Evolutionary conservation across 2,888 invertebrate species (phyloP).

Genomic region (Mechanitis mazaeus): DNA sequence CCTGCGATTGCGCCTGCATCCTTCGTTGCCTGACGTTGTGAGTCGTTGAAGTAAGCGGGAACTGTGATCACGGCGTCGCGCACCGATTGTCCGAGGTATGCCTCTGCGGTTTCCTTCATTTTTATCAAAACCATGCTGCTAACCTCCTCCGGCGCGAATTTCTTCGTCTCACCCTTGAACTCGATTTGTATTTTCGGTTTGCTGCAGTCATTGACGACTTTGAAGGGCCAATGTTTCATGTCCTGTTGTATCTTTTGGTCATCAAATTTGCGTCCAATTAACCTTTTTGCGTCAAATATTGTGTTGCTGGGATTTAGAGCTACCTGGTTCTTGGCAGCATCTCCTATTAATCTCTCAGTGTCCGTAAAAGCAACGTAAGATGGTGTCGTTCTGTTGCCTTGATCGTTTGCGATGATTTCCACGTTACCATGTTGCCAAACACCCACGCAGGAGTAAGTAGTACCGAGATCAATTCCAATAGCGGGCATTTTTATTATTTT

Average conservation of each 20-base stretch:
- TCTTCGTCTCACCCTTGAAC: constrained; percentile 44
- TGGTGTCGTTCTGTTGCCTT: constrained; percentile 54
- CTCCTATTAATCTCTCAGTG: too few species aligned
- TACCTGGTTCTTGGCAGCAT: too few species aligned
- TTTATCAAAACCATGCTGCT: constrained; percentile 46
- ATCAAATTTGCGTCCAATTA: constrained; percentile 54
- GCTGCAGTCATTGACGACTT: constrained; percentile 49
- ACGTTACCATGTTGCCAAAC: constrained; percentile 51
- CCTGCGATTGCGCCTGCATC: constrained; percentile 53
- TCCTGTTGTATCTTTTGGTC: constrained; percentile 55
- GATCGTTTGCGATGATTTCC: constrained; percentile 56
- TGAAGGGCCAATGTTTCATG: constrained; percentile 50
- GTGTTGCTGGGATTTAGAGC: constrained; percentile 52
- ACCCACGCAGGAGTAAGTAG: constrained; percentile 54
- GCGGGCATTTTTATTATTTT: constrained; percentile 45
- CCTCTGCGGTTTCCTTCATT: neutral
- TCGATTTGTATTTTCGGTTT: constrained; percentile 52
- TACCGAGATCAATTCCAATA: constrained; percentile 62
- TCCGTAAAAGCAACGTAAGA: constrained; percentile 44
- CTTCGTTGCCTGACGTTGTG: constrained; percentile 55
- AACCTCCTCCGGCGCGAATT: constrained; percentile 57
- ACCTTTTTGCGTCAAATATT: constrained; percentile 52
- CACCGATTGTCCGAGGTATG: constrained; percentile 46
- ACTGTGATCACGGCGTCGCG: constrained; percentile 62
- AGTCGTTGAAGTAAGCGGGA: constrained; percentile 58